Conservation (phyloP, 2,797 vertebrate species). For the Acanthis flammea region DNA sequence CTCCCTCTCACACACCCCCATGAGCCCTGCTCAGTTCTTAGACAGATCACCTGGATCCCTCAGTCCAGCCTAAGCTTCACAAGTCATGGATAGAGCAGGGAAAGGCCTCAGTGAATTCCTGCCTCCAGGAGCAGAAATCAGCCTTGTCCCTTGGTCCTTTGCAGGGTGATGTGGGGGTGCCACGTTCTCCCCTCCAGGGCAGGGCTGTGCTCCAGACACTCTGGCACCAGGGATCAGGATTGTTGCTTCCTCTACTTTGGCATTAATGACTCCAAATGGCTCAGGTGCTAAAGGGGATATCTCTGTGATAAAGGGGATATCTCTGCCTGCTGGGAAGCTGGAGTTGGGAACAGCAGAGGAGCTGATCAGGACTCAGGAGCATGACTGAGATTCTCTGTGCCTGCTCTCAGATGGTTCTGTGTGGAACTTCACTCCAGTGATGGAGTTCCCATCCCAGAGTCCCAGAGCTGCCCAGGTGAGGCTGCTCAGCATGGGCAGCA, state of each 20-base stretch:
- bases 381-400: background rate
- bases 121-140: background rate
- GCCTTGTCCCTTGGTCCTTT: background rate
- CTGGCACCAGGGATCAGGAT: background rate
- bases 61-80: background rate
- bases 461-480: background rate
- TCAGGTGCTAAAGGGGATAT: background rate
- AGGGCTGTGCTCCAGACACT: background rate
- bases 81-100: background rate
- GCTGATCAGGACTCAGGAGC: background rate
- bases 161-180: background rate
- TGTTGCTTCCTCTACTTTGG: background rate
- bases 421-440: too few species aligned
- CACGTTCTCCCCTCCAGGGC: background rate
- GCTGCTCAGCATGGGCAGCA: background rate
- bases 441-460: rapidly evolving
- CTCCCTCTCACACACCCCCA: background rate
- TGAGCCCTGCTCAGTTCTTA: background rate
- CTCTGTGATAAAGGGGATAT: background rate
- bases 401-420: background rate
- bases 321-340: background rate
- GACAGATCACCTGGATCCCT: background rate
- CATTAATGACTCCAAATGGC: background rate
- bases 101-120: background rate
- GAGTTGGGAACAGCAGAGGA: background rate